phyloP scores from a whole-genome alignment of 2,888 invertebrate genomes.

The Cylloceria caligata region DNA sequence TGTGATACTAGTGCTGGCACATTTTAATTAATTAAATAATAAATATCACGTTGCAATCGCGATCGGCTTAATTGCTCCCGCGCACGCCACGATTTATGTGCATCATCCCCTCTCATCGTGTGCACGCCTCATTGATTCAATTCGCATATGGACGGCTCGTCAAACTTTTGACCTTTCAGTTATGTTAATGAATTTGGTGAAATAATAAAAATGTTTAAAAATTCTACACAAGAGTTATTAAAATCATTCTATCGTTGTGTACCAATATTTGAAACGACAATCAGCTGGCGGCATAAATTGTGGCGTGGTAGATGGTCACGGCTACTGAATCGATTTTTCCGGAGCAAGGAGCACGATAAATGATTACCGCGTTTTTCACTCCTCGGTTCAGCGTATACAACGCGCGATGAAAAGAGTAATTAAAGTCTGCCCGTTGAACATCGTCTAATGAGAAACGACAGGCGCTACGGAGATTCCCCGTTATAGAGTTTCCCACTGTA shows the following conservation, averaged over 20 bases:
- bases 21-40: constrained; percentile 80
- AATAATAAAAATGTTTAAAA: no score
- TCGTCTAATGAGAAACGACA: constrained; percentile 50
- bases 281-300: not conserved
- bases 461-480: constrained; percentile 33
- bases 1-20: constrained; percentile 14
- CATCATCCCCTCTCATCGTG: constrained; percentile 28
- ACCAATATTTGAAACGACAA: not conserved
- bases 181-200: no score
- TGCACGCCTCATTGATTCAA: constrained; percentile 17
- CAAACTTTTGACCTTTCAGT: not conserved
- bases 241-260: not conserved
- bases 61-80: constrained; percentile 77
- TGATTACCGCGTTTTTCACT: constrained; percentile 45
- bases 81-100: constrained; percentile 72
- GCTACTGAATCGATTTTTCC: constrained; percentile 61
- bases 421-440: constrained; percentile 30
- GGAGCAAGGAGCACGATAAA: constrained; percentile 59
- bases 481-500: constrained; percentile 34
- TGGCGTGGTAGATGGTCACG: constrained; percentile 37
- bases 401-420: constrained; percentile 56
- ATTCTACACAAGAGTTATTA: no score
- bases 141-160: not conserved
- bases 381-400: not conserved
- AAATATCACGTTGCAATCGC: constrained; percentile 77